Evolutionary conservation across 1,140 invertebrate species (phyloP), one percentile per base, ranked within the genome.

Genomic region (Leptinotarsa undecemlineata): DNA sequence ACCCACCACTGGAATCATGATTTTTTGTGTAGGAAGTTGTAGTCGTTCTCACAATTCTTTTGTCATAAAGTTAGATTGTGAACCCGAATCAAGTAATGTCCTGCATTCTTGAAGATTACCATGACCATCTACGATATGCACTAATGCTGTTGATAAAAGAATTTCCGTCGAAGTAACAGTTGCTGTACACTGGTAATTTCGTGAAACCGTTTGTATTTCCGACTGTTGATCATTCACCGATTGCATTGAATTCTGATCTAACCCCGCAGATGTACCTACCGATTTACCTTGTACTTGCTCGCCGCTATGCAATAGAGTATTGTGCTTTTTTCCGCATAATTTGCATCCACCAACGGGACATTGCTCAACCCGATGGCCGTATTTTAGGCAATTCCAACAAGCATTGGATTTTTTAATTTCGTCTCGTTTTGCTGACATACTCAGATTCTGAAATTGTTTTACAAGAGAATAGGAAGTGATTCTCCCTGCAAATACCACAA

Each of bases 301-400:
- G n/a, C 48, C n/a, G n/a, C n/a, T 14, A 57, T 57, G 48, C n/a
- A 57, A n/a, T n/a, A 57, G 14, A 57, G 48, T 57, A 17, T 57
- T 57, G n/a, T 57, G 48, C n/a, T 64, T 64, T 64, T 64, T 64
- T 26, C 23, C 19, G 62, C 62, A 64, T 64, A 14, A 14, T 64
- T 64, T 64, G 62, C 19, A 64, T n/a, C 62, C 62, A 6, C 19
- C 62, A n/a, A 17, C 14, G 19, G 19, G 15, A 20, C 62, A 64
- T 13, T 21, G 3, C 13, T 21, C 19, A 14, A 26, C 19, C 14
- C 19, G 19, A 64, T 64, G 62, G 8, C 62, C 62, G 19, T 64
- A 26, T 64, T 26, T 64, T 21, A 64, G 20, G 15, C 62, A 64
- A 64, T 64, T 64, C 19, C 19, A 21, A 64, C 62, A 64, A 21